phyloP scores from a whole-genome alignment of 2,888 invertebrate species.

The Minunthozetes semirufus region DNA sequence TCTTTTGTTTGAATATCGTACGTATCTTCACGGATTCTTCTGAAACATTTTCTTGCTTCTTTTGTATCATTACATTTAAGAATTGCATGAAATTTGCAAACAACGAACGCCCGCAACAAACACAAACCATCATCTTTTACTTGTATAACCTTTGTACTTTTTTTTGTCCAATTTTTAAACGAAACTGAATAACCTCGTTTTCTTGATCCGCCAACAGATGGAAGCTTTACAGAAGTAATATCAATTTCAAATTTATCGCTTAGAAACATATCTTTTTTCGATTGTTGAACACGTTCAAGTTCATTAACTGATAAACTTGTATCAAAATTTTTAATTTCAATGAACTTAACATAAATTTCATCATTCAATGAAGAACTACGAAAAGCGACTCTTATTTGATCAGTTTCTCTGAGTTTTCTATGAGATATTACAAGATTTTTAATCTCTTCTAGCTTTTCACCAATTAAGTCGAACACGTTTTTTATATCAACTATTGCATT shows the following conservation, averaged over 20 bases:
- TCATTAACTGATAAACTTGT: not conserved
- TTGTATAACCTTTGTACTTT: not conserved
- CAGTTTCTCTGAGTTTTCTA: too few relatives aligned
- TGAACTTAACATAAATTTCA: not conserved
- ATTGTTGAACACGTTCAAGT: not conserved
- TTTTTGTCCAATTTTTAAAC: not conserved
- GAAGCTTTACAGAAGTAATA: not conserved
- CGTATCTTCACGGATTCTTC: not conserved
- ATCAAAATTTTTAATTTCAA: not conserved
- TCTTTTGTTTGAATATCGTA: not conserved
- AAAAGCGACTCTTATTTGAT: too few relatives aligned
- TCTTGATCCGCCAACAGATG: not conserved
- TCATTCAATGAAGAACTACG: too few relatives aligned
- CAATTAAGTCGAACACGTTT: too few relatives aligned
- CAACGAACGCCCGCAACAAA: not conserved
- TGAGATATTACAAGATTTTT: too few relatives aligned
- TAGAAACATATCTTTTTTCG: not conserved
- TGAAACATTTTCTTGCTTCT: not conserved
- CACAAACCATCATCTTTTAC: slow-evolving; percentile 2
- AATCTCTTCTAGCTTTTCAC: too few relatives aligned
- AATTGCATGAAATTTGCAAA: not conserved
- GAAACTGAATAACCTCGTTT: not conserved
- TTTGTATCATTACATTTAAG: too few relatives aligned
- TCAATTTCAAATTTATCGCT: not conserved
- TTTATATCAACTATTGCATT: too few relatives aligned